Base-by-base conservation (phyloP, 1,140 invertebrate species). In the Eubasilissa regina region DNA sequence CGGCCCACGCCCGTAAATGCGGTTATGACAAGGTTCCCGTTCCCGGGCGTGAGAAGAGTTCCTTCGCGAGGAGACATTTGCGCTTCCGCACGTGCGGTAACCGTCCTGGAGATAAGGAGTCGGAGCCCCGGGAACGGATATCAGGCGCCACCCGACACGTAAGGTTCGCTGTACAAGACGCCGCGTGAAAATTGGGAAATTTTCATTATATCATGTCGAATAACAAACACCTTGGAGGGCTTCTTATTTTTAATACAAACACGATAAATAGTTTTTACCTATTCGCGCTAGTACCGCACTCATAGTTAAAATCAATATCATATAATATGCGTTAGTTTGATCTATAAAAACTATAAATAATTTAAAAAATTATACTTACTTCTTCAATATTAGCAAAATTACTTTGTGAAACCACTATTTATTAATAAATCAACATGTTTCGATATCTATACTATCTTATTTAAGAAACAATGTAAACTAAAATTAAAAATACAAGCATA, bases 81-180 rank as follows among this genome's bases (percentile, higher is more conserved):
- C 60, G 79, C 79, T 44, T 66, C 73, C 79, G 62, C 79, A 80
- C 79, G 79, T 77, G 56, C 75, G 19, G 35, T 44, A 48, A 70
- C 66, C 15, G 48, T 43, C 60, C 13, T 11, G 58, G 17, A 17
- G 79, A 80, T 80, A 80, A 80, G 78, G 78, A 21, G 58, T 21
- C 25, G 25, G 75, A 60, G 48, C 45, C n/a, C 58, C 70, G 48
- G 58, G 12, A 62, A 21, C 25, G 15, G 55, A 45, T 75, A 45
- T 75, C 60, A 43, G 60, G 1, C 53, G 53, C 53, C 51, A 55
- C 51, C 53, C n/a, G 53, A 56, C 15, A 19, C 11, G n/a, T 51
- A 8, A 56, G 53, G 19, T 56, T 56, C n/a, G 53, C 53, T 19
- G 19, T 58, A 15, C 55, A 35, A 35, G 48, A 12, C 60, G 48